Conservation (phyloP, 1,140 invertebrate species). For the Meteorus sp. region DNA sequence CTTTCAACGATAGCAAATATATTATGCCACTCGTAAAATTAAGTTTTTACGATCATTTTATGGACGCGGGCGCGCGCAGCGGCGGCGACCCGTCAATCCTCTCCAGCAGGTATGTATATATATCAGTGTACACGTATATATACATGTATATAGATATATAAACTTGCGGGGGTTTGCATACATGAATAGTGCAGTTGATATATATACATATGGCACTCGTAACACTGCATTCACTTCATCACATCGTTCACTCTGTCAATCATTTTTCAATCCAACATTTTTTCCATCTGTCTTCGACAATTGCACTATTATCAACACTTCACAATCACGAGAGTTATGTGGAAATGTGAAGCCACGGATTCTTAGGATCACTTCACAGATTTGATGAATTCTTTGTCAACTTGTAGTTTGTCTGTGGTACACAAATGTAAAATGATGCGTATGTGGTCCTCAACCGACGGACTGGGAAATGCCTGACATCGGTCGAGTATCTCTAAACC, state of each 20-base stretch:
- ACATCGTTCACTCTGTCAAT: background rate
- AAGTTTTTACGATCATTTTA: constrained; percentile 62
- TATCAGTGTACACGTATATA: too few relatives aligned
- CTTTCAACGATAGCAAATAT: constrained; percentile 54
- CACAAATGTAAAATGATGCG: background rate
- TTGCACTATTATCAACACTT: background rate
- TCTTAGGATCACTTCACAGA: too few relatives aligned
- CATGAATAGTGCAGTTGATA: too few relatives aligned
- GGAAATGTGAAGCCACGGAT: too few relatives aligned
- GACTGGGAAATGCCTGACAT: background rate
- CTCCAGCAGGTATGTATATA: too few relatives aligned
- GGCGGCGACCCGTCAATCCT: constrained; percentile 47
- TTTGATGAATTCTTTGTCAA: background rate
- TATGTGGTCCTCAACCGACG: too few relatives aligned
- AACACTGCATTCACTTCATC: constrained; percentile 11
- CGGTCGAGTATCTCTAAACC: constrained; percentile 10
- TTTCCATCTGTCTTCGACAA: background rate
- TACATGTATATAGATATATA: too few relatives aligned
- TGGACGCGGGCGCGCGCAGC: too few relatives aligned
- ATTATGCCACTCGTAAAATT: constrained; percentile 61
- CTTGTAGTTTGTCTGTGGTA: background rate
- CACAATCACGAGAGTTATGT: too few relatives aligned
- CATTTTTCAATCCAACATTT: background rate
- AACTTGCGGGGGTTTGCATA: constrained; percentile 21
- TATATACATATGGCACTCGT: too few relatives aligned